Evolutionary conservation across 2,797 vertebrate genomes (phyloP).

Genomic region (Centropyge bicolor): DNA sequence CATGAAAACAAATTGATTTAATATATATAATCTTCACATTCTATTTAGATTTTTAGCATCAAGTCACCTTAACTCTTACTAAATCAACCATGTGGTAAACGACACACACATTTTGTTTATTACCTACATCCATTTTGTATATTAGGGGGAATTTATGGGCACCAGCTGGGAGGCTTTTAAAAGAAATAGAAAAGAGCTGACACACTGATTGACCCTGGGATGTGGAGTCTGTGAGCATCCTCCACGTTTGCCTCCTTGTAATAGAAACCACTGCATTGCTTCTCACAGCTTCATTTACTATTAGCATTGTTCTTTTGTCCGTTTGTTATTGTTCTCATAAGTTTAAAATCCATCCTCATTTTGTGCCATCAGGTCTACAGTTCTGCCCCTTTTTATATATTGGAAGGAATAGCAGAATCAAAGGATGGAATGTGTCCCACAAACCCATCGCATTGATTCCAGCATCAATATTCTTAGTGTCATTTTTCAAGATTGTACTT

Average conservation of each 20-base stretch:
- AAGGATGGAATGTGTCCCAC: neutral
- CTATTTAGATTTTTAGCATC: neutral
- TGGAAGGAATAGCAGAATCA: neutral
- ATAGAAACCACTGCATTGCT: neutral
- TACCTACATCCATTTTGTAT: neutral
- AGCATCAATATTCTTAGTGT: too few relatives aligned
- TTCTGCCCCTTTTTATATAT: neutral
- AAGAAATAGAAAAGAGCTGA: neutral
- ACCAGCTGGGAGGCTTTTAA: neutral
- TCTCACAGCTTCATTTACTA: neutral
- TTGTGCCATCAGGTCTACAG: constrained; percentile 7
- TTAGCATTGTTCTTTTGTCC: neutral
- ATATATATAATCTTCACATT: constrained; percentile 13
- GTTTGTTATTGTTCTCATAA: constrained; percentile 10
- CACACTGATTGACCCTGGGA: neutral
- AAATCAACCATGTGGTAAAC: neutral
- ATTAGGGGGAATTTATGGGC: neutral
- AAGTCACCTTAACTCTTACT: neutral
- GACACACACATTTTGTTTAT: neutral
- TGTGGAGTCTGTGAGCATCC: too few relatives aligned
- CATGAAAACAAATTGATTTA: constrained; percentile 10
- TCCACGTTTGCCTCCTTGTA: neutral
- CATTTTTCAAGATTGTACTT: too few relatives aligned
- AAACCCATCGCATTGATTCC: neutral
- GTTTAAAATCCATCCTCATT: constrained; percentile 2